Base-by-base conservation (phyloP, 2,113 vertebrate genomes). In the Oceanodroma tethys region DNA sequence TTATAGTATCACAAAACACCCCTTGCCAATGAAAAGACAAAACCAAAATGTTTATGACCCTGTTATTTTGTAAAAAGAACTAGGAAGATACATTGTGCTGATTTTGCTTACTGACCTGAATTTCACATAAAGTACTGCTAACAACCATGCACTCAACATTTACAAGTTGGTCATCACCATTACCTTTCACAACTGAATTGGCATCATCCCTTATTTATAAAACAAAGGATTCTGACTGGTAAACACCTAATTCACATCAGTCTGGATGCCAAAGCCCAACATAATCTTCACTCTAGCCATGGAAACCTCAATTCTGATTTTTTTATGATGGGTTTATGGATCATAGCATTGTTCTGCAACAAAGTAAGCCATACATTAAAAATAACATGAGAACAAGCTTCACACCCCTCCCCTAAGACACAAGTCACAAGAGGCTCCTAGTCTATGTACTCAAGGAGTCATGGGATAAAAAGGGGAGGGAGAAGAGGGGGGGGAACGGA, bases 401-500 rank as follows among this genome's bases (percentile, higher is more conserved):
- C n/a, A 79, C 45, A 72, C 8, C 15, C 8, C 32, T 72, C 15
- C 58, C 13, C 53, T 52, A 45, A 68, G 3, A 48, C 26, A 60
- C 10, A 38, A 78, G 32, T 23, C 62, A 59, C 36, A 74, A 19
- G 25, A 83, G 34, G 18, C 23, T 86, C 34, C 53, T 9, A 38
- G 40, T 16, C 48, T 52, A 43, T 5, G 16, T 25, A 68, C 13
- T 72, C n/a, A 68, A 60, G 45, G 10, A 90, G 26, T 42, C 30
- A 47, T 4, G 8, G 23, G 22, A 73, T 47, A 78, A 84, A 90
- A 66, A 81, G 10, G 3, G 2, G 6, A 50, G 23, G 6, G 8
- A 12, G 1, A 65, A 34, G 14, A 47, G 8, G 4, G 0, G 5
- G 7, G 6, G 6, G n/a, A 85, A 55, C 0, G 2, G n/a, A 47